Conservation (phyloP, 2,113 vertebrate genomes). For the Falcunculus frontatus region DNA sequence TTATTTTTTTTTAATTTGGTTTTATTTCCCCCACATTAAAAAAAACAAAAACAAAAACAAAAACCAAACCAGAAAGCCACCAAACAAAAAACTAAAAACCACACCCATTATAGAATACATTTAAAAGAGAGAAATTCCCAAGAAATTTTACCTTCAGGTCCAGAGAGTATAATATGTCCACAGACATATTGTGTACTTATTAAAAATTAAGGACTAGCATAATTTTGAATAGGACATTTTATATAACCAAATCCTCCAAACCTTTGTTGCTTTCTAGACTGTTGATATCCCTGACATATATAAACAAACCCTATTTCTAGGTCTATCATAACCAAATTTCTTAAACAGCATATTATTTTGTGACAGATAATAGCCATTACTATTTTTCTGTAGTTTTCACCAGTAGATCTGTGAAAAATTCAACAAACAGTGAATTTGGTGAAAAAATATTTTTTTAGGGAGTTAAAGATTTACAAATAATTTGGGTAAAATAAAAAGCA, state of each 20-base stretch:
- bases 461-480: neutral
- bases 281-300: neutral
- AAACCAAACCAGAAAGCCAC: neutral
- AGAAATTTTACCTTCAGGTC: neutral
- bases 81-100: neutral
- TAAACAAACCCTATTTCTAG: neutral
- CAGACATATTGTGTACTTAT: no score
- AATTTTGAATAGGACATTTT: neutral
- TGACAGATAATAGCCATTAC: neutral
- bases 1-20: neutral
- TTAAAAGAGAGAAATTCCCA: neutral
- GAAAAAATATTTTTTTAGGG: neutral
- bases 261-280: neutral
- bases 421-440: neutral
- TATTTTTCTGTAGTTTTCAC: neutral
- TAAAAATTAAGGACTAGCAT: neutral
- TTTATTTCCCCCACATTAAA: neutral
- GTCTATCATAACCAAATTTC: neutral
- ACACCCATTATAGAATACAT: neutral
- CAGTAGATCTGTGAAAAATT: neutral
- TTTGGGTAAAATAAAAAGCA: neutral
- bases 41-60: neutral
- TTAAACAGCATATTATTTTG: neutral
- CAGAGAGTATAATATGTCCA: neutral
- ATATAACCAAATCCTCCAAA: neutral